These are phyloP conservation scores for Cerastis rubricosa DNA, from an alignment of 2,888 invertebrate genomes.

Conservation along the genomic window DNA sequence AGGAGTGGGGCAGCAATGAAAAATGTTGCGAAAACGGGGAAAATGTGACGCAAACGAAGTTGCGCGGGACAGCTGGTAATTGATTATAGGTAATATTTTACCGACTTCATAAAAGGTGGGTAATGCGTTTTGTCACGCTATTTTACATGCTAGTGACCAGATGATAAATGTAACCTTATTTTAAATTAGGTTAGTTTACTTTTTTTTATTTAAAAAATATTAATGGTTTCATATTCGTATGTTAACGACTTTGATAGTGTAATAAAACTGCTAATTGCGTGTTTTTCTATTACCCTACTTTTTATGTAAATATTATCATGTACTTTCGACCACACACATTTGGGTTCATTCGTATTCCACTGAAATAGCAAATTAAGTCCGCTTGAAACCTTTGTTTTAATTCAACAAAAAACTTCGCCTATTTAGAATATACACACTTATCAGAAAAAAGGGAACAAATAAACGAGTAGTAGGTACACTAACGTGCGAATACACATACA, in stretches of 20 bases:
- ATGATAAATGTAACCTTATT: constrained; percentile 47
- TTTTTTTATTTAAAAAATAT: constrained; percentile 25
- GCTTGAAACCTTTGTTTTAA: constrained; percentile 25
- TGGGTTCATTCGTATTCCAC: constrained; percentile 32
- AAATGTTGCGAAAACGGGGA: no score
- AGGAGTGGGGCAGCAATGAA: no score
- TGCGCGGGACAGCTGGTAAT: no score
- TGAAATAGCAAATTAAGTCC: constrained; percentile 15
- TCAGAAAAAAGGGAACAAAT: neutral
- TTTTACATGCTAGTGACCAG: constrained; percentile 23
- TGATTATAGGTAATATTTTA: constrained; percentile 48
- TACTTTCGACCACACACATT: neutral
- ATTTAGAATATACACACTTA: neutral
- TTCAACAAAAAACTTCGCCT: neutral
- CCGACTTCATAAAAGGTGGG: constrained; percentile 40
- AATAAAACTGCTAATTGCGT: constrained; percentile 35
- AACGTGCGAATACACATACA: neutral
- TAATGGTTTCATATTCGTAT: constrained; percentile 26
- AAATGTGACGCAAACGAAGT: no score
- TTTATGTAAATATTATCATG: constrained; percentile 8
- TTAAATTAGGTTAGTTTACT: constrained; percentile 33
- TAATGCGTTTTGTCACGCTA: constrained; percentile 59
- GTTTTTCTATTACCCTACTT: constrained; percentile 21
- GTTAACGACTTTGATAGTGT: constrained; percentile 8
- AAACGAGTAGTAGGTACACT: neutral